Evolutionary conservation across 64 coral and sea anemone species (phyloP).

Genomic region (Catalaphyllia jardinei): DNA sequence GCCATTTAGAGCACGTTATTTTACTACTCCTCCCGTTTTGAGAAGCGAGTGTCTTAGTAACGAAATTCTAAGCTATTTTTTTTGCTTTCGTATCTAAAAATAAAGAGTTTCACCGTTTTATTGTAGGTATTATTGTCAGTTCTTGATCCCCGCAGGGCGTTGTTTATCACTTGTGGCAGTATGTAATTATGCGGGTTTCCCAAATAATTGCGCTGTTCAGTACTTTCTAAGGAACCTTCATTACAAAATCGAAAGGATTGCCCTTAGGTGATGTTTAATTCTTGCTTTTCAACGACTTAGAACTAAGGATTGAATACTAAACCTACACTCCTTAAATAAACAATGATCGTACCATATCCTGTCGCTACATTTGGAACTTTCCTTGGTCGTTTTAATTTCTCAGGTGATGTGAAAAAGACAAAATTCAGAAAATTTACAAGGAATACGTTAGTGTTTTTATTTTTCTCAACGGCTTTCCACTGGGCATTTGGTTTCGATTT

Average conservation of each 20-base stretch:
- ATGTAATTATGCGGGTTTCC: not conserved
- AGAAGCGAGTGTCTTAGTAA: not conserved
- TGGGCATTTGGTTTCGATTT: too few species aligned
- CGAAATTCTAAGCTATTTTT: not conserved
- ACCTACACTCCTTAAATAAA: not conserved
- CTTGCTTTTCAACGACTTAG: not conserved
- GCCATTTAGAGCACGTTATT: not conserved
- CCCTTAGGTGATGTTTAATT: not conserved
- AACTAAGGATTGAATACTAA: not conserved
- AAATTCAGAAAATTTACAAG: too few species aligned
- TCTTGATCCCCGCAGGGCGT: conserved; percentile 25
- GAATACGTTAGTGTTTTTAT: too few species aligned
- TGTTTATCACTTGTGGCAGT: not conserved
- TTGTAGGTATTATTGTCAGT: not conserved
- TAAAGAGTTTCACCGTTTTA: not conserved
- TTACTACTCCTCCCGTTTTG: not conserved
- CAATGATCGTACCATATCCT: too few species aligned
- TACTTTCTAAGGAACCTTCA: not conserved
- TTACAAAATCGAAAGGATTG: not conserved
- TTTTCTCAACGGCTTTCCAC: too few species aligned
- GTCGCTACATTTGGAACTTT: too few species aligned
- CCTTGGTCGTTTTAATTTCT: too few species aligned
- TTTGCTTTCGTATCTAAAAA: conserved; percentile 3
- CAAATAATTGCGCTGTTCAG: not conserved
- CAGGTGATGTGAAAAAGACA: too few species aligned